Conservation (phyloP, 1,140 invertebrate species). For the Aradophagus sp. region DNA sequence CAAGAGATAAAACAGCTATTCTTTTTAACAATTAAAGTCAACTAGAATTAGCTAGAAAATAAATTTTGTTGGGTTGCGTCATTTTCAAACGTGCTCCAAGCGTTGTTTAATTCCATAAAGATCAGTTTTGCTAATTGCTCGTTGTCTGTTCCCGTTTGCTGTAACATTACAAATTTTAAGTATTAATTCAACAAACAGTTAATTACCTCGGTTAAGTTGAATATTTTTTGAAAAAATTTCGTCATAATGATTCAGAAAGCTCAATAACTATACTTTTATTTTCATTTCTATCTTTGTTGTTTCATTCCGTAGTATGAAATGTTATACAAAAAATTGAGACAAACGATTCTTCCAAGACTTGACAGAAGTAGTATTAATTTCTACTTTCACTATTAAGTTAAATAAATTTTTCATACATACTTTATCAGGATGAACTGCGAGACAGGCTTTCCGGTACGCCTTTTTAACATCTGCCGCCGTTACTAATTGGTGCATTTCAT, state of each 20-base stretch:
- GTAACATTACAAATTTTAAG: conserved; percentile 65
- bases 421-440: conserved; percentile 99
- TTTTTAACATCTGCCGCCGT: conserved; percentile 95
- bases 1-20: conserved; percentile 62
- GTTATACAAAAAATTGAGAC: too few relatives aligned
- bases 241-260: too few relatives aligned
- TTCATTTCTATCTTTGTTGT: too few relatives aligned
- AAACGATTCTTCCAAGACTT: too few relatives aligned
- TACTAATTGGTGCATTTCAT: conserved; percentile 96
- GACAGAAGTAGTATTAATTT: too few relatives aligned
- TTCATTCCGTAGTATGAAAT: too few relatives aligned
- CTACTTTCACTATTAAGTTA: too few relatives aligned
- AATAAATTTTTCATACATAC: too few relatives aligned
- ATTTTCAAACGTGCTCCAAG: conserved; percentile 98
- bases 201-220: too few relatives aligned
- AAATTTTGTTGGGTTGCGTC: conserved; percentile 89
- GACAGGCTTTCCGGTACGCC: conserved; percentile 94
- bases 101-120: conserved; percentile 99
- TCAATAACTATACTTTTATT: too few relatives aligned
- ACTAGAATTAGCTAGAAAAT: conserved; percentile 79
- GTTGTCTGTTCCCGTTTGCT: conserved; percentile 92
- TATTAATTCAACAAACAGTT: too few relatives aligned
- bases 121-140: conserved; percentile 96
- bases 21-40: conserved; percentile 64
- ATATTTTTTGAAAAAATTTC: too few relatives aligned